phyloP scores from a whole-genome alignment of 2,113 vertebrate genomes.

The Meriones unguiculatus region DNA sequence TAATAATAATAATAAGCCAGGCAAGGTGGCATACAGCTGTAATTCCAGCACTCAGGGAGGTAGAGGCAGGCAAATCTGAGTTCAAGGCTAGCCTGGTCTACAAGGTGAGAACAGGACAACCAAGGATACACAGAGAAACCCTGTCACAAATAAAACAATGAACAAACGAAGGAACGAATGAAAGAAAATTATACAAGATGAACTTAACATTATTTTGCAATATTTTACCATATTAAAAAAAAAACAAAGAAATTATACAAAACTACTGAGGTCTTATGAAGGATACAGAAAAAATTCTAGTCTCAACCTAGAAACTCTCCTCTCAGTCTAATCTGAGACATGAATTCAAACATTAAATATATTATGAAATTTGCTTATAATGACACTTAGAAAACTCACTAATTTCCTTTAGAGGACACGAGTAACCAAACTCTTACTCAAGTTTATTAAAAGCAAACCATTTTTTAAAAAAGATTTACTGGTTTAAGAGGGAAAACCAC shows the following conservation, averaged over 20 bases:
- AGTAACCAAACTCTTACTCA: constrained; percentile 11
- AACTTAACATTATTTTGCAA: not conserved
- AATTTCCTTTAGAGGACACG: not conserved
- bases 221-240: not conserved
- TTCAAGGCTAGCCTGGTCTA: too few relatives aligned
- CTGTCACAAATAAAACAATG: too few relatives aligned
- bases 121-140: too few relatives aligned
- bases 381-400: not conserved
- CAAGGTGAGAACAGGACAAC: too few relatives aligned
- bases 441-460: constrained; percentile 15
- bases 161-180: too few relatives aligned
- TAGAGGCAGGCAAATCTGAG: too few relatives aligned
- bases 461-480: not conserved
- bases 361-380: not conserved
- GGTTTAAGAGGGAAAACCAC: not conserved
- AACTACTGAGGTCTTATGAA: not conserved
- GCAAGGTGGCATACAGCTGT: too few relatives aligned
- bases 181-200: not conserved
- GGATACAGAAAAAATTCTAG: not conserved
- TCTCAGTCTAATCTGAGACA: not conserved
- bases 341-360: not conserved
- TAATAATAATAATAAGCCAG: not conserved
- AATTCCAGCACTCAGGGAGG: too few relatives aligned
- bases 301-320: too few relatives aligned
- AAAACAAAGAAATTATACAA: not conserved